Conservation (phyloP, 2,888 invertebrate species). For the Lagria hirta region DNA sequence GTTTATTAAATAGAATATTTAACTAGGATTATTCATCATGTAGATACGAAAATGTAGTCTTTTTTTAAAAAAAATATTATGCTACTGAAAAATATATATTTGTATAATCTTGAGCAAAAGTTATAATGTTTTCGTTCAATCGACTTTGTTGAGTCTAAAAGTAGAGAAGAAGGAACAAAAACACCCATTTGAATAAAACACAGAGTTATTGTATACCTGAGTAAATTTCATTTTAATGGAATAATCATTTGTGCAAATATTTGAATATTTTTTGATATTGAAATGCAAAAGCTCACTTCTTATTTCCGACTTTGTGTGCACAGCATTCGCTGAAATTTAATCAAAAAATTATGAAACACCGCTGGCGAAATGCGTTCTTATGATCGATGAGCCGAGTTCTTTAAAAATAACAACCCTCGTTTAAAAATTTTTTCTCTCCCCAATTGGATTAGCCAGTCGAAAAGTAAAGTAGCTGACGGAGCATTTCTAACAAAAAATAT, state of each 20-base stretch:
- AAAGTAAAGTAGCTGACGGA: slow-evolving; percentile 23
- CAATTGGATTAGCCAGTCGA: slow-evolving; percentile 40
- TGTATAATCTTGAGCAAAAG: slow-evolving; percentile 11
- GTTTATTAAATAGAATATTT: too few species aligned
- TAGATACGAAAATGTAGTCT: too few species aligned
- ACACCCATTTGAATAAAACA: slow-evolving; percentile 47
- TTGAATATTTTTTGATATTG: slow-evolving; percentile 57
- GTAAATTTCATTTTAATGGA: slow-evolving; percentile 58
- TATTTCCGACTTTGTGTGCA: slow-evolving; percentile 48
- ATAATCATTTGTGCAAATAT: slow-evolving; percentile 58
- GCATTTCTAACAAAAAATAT: slow-evolving; percentile 11
- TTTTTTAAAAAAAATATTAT: too few species aligned
- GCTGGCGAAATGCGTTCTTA: slow-evolving; percentile 40
- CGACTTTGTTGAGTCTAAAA: slow-evolving; percentile 43
- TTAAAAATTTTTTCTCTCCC: slow-evolving; percentile 39
- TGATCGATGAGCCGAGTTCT: slow-evolving; percentile 42
- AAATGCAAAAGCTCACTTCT: slow-evolving; percentile 52
- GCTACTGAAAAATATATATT: not conserved
- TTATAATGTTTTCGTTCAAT: slow-evolving; percentile 53
- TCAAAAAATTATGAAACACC: slow-evolving; percentile 53
- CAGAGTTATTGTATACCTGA: slow-evolving; percentile 48
- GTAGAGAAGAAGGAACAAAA: slow-evolving; percentile 37
- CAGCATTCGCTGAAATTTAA: slow-evolving; percentile 54
- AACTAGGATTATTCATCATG: too few species aligned
- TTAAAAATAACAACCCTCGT: slow-evolving; percentile 42